Evolutionary conservation across 2,888 invertebrate genomes (phyloP), one percentile per base, ranked within the genome.

Genomic region (Drosophila fulvimacula): DNA sequence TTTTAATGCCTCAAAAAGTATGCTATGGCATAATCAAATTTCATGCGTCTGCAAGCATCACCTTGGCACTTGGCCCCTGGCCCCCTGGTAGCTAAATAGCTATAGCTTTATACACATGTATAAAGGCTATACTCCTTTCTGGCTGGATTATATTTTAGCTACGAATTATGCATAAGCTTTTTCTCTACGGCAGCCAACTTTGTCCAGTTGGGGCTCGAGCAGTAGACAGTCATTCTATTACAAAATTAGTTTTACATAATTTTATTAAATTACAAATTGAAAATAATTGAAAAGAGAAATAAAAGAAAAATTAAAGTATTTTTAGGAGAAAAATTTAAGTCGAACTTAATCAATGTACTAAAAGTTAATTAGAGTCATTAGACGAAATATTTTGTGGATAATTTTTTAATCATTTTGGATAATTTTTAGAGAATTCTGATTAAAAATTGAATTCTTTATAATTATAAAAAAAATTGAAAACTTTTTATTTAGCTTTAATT

Each of bases 1-100:
- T 67, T 67, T 75, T 75, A 76, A 76, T 79, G 68, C 61, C 73
- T 62, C 55, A 41, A 69, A 79, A 76, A 52, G 76, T 79, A 74
- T 74, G 79, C 76, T 76, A 70, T 48, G 34, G 41, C 42, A 74
- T 74, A 74, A 79, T 62, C 58, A 69, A 79, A 79, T 76, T 74
- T 72, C 67, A 63, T 62, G 72, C 65, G 60, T 49, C 69, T 75
- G 39, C 46, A 27, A 32, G 17, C 66, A 48, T n/a, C 63, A 30
- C 11, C 38, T 27, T 32, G 24, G 42, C 51, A 17, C 36, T 30
- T 36, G n/a, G 19, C 32, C 57, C 27, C 57, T n/a, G 44, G 44
- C 24, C 42, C 24, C 42, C 5, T 27, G 21, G 34, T 21, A 9
- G 30, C 49, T 21, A 51, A 32, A 34, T 51, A 21, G 34, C 49